These are phyloP conservation scores for Axea sp. DNA, from an alignment of 2,888 invertebrate species.

Conservation along the genomic window DNA sequence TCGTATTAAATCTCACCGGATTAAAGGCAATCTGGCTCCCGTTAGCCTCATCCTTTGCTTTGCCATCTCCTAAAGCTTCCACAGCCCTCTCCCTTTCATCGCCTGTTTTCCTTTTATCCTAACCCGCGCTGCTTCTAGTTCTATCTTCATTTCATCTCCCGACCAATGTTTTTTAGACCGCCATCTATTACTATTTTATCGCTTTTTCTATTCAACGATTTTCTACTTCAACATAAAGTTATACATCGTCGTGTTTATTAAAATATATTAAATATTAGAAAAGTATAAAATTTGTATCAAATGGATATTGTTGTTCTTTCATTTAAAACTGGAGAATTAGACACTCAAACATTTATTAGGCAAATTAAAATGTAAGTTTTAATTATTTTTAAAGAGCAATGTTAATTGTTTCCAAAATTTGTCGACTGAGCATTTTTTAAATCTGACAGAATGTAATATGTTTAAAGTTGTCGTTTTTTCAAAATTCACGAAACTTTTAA, in stretches of 20 bases:
- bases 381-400: too few species aligned
- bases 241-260: slow-evolving; percentile 30
- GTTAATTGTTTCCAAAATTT: too few species aligned
- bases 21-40: slow-evolving; percentile 77
- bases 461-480: too few species aligned
- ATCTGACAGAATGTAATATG: too few species aligned
- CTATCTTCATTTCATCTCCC: slow-evolving; percentile 53
- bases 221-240: slow-evolving; percentile 33
- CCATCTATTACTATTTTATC: slow-evolving; percentile 55
- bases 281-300: too few species aligned
- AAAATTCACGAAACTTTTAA: too few species aligned
- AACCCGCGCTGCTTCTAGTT: slow-evolving; percentile 43
- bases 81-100: slow-evolving; percentile 57
- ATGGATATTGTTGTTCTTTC: too few species aligned
- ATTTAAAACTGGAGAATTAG: too few species aligned
- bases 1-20: slow-evolving; percentile 78
- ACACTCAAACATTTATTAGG: too few species aligned
- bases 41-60: slow-evolving; percentile 63
- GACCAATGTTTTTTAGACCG: slow-evolving; percentile 47
- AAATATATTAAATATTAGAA: too few species aligned
- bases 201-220: slow-evolving; percentile 51
- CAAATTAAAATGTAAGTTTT: too few species aligned
- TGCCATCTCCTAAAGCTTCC: slow-evolving; percentile 59
- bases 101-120: slow-evolving; percentile 46
- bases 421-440: too few species aligned